Evolutionary conservation across 30 jellyfish, hydroid and myxozoan genomes (phyloP).

Genomic region (Rhopilema esculentum): DNA sequence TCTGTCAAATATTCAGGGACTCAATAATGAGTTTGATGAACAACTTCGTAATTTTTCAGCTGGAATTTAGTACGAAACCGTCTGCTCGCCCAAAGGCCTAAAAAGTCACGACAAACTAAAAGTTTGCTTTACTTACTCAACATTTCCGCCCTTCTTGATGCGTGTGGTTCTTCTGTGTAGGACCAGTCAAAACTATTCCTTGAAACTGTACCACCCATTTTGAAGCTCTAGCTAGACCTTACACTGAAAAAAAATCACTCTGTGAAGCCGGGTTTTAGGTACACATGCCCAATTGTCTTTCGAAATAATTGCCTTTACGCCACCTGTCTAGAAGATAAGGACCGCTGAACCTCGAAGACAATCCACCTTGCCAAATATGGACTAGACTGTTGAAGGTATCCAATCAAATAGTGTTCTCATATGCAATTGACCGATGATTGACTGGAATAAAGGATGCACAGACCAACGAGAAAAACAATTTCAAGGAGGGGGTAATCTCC

Average conservation of each 20-base stretch:
- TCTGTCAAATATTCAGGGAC: no score
- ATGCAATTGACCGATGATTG: neutral
- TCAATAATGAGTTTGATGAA: no score
- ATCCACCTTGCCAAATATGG: neutral
- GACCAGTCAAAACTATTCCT: slow-evolving; percentile 84
- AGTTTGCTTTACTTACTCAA: slow-evolving; percentile 56
- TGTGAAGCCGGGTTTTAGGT: neutral
- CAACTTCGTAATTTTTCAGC: no score
- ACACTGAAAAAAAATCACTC: neutral
- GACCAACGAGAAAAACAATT: no score
- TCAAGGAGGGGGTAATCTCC: neutral
- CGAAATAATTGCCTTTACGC: neutral
- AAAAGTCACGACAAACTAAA: neutral
- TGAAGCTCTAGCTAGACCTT: neutral
- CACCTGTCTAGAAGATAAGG: neutral
- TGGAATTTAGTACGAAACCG: slow-evolving; percentile 1
- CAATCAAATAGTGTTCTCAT: neutral
- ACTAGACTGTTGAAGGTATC: neutral
- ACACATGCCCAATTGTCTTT: neutral
- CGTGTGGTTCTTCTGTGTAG: slow-evolving; percentile 90
- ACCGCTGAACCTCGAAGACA: neutral
- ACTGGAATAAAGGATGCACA: neutral
- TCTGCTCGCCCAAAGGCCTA: slow-evolving; percentile 21
- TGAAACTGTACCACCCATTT: slow-evolving; percentile 91
- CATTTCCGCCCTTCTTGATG: slow-evolving; percentile 88